Percentiles rank a stretch among this genome's conserved stretches.
Conservation (phyloP, 2,797 vertebrate genomes). For the Diplodus sargus region DNA sequence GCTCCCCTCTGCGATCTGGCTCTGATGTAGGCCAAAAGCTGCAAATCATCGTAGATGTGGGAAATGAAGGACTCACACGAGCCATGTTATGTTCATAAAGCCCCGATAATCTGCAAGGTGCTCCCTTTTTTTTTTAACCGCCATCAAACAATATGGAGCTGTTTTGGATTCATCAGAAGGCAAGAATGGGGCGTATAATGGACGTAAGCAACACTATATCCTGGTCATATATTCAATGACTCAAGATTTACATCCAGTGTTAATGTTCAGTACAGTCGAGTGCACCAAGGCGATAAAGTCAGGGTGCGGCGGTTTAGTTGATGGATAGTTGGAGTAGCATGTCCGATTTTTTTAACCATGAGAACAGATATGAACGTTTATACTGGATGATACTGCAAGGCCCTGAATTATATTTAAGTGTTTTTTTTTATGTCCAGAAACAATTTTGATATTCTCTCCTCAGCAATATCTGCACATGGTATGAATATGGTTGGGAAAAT, state of each 20-base stretch:
- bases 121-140: neutral
- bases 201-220: too few species aligned
- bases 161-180: slow-evolving; percentile 21
- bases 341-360: neutral
- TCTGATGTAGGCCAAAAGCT: slow-evolving; percentile 49
- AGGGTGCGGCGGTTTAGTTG: neutral
- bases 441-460: neutral
- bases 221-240: neutral
- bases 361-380: neutral
- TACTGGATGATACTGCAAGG: neutral
- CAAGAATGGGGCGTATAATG: neutral
- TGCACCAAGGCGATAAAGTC: neutral
- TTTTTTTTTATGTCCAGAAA: neutral
- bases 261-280: neutral
- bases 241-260: neutral
- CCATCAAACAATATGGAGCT: slow-evolving; percentile 20
- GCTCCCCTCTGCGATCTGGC: slow-evolving; percentile 55
- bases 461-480: neutral
- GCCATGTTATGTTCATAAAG: slow-evolving; percentile 51
- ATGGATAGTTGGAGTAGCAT: neutral
- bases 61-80: slow-evolving; percentile 42
- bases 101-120: slow-evolving; percentile 44
- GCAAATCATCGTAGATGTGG: slow-evolving; percentile 60
- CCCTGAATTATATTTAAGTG: neutral
- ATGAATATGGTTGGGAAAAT: neutral